phyloP scores from a whole-genome alignment of 2,888 invertebrate genomes.

The Ormia ochracea region DNA sequence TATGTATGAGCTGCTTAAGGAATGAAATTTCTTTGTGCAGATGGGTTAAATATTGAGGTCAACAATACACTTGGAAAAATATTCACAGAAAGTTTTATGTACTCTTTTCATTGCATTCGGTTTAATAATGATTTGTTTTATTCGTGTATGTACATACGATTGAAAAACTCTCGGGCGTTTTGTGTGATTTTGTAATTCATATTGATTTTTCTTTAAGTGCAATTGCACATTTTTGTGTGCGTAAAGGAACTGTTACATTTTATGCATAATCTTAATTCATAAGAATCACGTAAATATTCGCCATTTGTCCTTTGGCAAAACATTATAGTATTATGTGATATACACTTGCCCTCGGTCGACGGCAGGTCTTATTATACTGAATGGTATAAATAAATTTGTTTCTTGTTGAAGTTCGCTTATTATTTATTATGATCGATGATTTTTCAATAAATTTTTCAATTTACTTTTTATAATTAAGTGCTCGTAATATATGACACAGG shows the following conservation, averaged over 20 bases:
- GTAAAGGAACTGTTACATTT: background rate
- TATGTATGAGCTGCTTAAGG: too few species aligned
- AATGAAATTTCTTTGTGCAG: too few species aligned
- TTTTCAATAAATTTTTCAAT: background rate
- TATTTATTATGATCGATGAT: background rate
- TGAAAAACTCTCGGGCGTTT: too few species aligned
- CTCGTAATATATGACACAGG: background rate
- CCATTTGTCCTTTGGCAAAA: background rate
- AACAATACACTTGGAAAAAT: too few species aligned
- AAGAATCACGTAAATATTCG: background rate
- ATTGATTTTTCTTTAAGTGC: background rate
- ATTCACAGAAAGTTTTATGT: too few species aligned
- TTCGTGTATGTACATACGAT: too few species aligned
- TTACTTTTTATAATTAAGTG: background rate
- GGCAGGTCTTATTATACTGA: too few species aligned
- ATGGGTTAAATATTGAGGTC: too few species aligned
- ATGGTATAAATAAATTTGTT: background rate
- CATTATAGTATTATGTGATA: background rate
- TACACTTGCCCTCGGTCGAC: background rate
- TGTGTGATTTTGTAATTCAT: background rate
- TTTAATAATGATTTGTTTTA: too few species aligned
- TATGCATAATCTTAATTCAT: slow-evolving; percentile 5
- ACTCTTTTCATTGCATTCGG: too few species aligned
- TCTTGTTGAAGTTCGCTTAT: background rate
- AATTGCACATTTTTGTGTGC: background rate